Evolutionary conservation across 2,888 invertebrate genomes (phyloP).

Genomic region (Polyploca ridens): DNA sequence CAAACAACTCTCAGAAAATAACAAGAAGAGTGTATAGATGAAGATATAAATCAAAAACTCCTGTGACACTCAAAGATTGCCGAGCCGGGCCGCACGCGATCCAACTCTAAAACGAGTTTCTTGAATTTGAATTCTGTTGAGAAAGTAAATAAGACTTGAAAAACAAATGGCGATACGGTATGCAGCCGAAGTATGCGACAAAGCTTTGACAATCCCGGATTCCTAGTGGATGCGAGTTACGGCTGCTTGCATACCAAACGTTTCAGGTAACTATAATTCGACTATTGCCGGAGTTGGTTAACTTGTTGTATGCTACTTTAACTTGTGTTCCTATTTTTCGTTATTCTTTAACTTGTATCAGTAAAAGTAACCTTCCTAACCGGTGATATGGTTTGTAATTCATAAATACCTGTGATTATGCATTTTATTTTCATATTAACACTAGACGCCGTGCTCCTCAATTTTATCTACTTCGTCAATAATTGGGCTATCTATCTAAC

Average conservation of each 20-base stretch:
- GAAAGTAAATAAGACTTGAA: conserved; percentile 63
- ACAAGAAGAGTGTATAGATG: neutral
- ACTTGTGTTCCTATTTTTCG: neutral
- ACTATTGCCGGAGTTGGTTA: conserved; percentile 13
- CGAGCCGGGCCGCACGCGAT: conserved; percentile 39
- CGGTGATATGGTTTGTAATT: no score
- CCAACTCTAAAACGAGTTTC: conserved; percentile 56
- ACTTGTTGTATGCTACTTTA: neutral
- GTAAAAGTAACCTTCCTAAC: neutral
- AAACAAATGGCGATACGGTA: conserved; percentile 71
- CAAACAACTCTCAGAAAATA: neutral
- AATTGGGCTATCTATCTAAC: no score
- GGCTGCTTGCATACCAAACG: conserved; percentile 16
- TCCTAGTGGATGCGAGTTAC: conserved; percentile 29
- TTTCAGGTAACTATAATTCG: conserved; percentile 13
- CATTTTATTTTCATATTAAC: no score
- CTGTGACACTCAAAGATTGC: conserved; percentile 49
- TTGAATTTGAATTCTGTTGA: conserved; percentile 60
- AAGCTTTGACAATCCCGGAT: conserved; percentile 70
- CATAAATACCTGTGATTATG: no score
- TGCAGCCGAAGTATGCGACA: conserved; percentile 60
- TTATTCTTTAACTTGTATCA: no score
- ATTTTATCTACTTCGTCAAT: no score
- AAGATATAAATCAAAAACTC: conserved; percentile 51
- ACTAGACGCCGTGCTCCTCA: no score